A percentile compares a stretch with the other conserved stretches of the same genome.
These are phyloP conservation scores for Electrophaes corylata DNA, from an alignment of 2,888 invertebrate genomes.

Conservation along the genomic window DNA sequence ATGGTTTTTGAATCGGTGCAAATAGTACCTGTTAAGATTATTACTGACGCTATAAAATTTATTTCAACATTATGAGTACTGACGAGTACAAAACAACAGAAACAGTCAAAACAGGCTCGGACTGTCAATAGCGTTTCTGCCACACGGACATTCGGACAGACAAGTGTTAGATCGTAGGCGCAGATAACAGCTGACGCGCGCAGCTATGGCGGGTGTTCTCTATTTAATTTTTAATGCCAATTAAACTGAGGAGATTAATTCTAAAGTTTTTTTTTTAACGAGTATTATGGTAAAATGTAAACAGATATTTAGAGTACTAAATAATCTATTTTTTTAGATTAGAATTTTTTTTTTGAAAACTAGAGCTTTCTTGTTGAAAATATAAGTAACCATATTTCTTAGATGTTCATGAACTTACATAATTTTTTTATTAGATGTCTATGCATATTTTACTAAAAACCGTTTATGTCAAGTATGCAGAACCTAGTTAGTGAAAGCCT, in stretches of 20 bases:
- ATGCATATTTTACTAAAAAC: no score
- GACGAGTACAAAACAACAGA: constrained; percentile 33
- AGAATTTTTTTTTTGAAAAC: no score
- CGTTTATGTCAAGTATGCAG: no score
- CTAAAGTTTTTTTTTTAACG: constrained; percentile 1
- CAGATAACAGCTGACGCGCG: constrained; percentile 38
- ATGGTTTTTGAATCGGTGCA: no score
- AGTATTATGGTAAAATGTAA: neutral
- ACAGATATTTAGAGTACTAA: no score
- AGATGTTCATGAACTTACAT: no score
- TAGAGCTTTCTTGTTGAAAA: no score
- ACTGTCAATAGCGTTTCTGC: constrained; percentile 36
- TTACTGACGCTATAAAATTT: constrained; percentile 1
- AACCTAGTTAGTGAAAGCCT: no score
- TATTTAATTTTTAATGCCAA: constrained; percentile 38
- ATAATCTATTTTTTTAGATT: no score
- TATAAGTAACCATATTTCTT: no score
- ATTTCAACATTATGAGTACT: constrained; percentile 2
- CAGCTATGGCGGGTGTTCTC: constrained; percentile 31
- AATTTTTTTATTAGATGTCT: no score
- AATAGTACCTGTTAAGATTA: neutral
- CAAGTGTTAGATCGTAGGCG: constrained; percentile 42
- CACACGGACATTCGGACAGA: constrained; percentile 42
- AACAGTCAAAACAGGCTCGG: constrained; percentile 29
- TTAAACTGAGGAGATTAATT: constrained; percentile 34